phyloP scores from a whole-genome alignment of 92 coral and sea anemone genomes.

The Metridium senile region DNA sequence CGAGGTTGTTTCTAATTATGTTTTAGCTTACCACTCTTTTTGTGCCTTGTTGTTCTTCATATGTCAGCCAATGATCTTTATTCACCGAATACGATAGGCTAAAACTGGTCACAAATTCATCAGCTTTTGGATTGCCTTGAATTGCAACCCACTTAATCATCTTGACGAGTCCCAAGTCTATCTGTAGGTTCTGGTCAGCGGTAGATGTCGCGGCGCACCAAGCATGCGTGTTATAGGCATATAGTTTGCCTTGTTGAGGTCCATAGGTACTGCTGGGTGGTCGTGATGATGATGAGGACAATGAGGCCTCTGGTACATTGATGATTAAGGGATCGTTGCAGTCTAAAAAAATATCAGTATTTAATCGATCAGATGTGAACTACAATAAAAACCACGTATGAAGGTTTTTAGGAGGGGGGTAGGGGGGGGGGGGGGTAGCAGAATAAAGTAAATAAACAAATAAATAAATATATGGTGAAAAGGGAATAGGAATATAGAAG shows the following conservation, averaged over 20 bases:
- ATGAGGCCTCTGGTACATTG: background rate
- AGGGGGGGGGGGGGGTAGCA: no score
- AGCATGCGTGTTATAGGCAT: constrained; percentile 13
- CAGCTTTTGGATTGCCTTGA: constrained; percentile 24
- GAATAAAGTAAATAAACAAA: no score
- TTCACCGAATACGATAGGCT: constrained; percentile 25
- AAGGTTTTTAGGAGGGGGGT: no score
- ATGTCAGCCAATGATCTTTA: constrained; percentile 4
- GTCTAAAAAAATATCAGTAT: background rate
- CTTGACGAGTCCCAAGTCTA: constrained; percentile 24
- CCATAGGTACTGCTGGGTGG: constrained; percentile 22
- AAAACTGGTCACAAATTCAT: constrained; percentile 17
- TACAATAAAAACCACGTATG: background rate
- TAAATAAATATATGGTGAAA: no score
- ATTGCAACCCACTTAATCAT: constrained; percentile 22
- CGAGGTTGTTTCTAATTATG: no score
- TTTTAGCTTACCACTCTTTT: background rate
- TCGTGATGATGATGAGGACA: constrained; percentile 5
- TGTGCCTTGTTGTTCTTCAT: background rate
- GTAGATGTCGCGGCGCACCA: constrained; percentile 17
- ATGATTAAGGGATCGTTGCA: background rate
- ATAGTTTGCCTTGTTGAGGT: constrained; percentile 23
- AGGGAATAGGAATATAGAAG: no score
- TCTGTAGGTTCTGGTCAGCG: constrained; percentile 32
- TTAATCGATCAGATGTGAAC: background rate